A percentile compares a stretch with the other conserved stretches of the same genome.
Conservation (phyloP, 2,797 vertebrate species). For the Xerus rutilus region DNA sequence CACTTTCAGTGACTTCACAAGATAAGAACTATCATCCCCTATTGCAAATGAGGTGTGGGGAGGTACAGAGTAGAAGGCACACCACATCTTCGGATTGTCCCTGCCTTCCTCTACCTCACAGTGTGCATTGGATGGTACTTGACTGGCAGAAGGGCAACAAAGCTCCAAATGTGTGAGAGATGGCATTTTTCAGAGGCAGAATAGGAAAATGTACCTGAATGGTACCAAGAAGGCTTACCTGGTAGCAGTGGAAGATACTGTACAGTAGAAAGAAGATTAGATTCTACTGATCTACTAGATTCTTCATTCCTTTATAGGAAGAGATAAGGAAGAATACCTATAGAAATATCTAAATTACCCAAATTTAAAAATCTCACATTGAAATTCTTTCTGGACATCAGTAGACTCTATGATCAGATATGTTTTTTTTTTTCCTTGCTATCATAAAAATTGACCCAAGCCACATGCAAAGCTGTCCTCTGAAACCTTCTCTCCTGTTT, state of each 20-base stretch:
- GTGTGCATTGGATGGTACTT: neutral
- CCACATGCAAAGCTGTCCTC: constrained; percentile 45
- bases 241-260: neutral
- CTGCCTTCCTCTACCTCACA: neutral
- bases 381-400: neutral
- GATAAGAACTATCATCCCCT: neutral
- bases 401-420: constrained; percentile 16
- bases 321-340: neutral
- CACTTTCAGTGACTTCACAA: neutral
- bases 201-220: neutral
- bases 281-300: neutral
- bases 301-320: neutral
- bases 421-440: neutral
- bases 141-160: neutral
- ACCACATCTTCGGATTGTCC: neutral
- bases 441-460: constrained; percentile 64
- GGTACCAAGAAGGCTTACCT: neutral
- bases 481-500: constrained; percentile 38
- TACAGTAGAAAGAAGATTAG: neutral
- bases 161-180: neutral
- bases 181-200: neutral
- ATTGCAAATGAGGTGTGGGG: neutral
- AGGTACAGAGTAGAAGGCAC: neutral
- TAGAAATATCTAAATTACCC: neutral
- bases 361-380: constrained; percentile 32